A percentile compares a stretch with the other conserved stretches of the same genome.
Evolutionary conservation across 2,113 vertebrate genomes (phyloP).

Genomic region (Labeo catla): DNA sequence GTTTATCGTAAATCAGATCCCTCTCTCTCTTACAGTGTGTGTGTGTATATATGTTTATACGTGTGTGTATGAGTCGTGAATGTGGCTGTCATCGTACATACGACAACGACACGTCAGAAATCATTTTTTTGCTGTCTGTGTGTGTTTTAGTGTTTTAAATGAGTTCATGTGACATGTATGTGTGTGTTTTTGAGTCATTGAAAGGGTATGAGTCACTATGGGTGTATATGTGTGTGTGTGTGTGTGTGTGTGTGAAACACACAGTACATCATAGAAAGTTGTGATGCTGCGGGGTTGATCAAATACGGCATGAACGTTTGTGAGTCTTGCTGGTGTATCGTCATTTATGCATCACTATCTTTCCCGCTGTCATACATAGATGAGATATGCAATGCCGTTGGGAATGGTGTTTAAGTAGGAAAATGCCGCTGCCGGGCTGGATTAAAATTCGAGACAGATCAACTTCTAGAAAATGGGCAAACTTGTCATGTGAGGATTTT

Average conservation of each 20-base stretch:
- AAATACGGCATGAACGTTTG: not conserved
- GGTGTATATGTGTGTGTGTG: conserved; percentile 63
- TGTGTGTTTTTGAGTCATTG: conserved; percentile 45
- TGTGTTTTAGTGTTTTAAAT: conserved; percentile 66
- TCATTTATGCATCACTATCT: conserved; percentile 20
- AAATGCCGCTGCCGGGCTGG: not conserved
- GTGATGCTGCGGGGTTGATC: not conserved
- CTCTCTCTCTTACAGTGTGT: conserved; percentile 60
- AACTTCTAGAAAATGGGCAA: conserved; percentile 1
- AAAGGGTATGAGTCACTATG: conserved; percentile 69
- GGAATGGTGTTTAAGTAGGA: not conserved
- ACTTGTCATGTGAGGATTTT: not conserved
- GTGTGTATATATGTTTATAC: conserved; percentile 54
- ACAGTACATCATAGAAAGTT: conserved; percentile 35
- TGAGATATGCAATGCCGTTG: conserved; percentile 29
- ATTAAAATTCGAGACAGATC: not conserved
- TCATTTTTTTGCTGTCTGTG: conserved; percentile 47
- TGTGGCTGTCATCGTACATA: not conserved
- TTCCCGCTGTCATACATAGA: conserved; percentile 30
- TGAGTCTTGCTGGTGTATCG: conserved; percentile 30
- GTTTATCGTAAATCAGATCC: conserved; percentile 64
- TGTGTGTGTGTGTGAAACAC: conserved; percentile 51
- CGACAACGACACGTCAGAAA: not conserved
- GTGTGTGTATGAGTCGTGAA: conserved; percentile 30
- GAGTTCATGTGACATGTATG: conserved; percentile 40